phyloP scores from a whole-genome alignment of 2,113 vertebrate species.

The Hylia prasina region DNA sequence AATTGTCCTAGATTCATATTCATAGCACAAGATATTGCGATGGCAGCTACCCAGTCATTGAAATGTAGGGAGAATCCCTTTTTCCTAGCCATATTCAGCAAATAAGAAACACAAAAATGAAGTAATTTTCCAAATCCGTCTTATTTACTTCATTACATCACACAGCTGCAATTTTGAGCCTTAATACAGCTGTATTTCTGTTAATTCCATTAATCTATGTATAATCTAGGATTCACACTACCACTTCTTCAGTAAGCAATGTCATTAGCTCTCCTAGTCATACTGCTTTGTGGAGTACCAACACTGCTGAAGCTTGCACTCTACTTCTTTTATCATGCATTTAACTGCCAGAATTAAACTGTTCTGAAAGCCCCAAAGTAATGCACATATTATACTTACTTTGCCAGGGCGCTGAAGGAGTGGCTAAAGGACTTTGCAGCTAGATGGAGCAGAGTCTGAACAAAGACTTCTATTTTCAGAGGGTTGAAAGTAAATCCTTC shows the following conservation, averaged over 20 bases:
- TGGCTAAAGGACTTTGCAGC: conserved; percentile 98
- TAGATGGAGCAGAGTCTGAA: conserved; percentile 92
- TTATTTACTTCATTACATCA: background rate
- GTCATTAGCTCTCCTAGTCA: background rate
- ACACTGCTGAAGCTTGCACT: background rate
- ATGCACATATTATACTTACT: conserved; percentile 76
- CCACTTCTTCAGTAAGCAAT: background rate
- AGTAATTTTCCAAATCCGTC: background rate
- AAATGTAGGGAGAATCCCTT: background rate
- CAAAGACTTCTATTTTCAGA: conserved; percentile 95
- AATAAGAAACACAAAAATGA: background rate
- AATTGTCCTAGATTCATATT: background rate
- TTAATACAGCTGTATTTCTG: too few species aligned
- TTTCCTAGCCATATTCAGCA: background rate
- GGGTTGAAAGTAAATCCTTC: conserved; percentile 95
- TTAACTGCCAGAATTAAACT: background rate
- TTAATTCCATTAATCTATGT: background rate
- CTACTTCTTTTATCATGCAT: background rate
- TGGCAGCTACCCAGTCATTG: background rate
- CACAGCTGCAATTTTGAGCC: too few species aligned
- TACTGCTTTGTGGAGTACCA: background rate
- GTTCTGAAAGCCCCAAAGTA: background rate
- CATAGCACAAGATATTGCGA: rapidly evolving
- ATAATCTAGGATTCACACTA: background rate
- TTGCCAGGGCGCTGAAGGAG: conserved; percentile 96